Conservation (phyloP, 1,140 invertebrate genomes). For the Brachionus rubens region DNA sequence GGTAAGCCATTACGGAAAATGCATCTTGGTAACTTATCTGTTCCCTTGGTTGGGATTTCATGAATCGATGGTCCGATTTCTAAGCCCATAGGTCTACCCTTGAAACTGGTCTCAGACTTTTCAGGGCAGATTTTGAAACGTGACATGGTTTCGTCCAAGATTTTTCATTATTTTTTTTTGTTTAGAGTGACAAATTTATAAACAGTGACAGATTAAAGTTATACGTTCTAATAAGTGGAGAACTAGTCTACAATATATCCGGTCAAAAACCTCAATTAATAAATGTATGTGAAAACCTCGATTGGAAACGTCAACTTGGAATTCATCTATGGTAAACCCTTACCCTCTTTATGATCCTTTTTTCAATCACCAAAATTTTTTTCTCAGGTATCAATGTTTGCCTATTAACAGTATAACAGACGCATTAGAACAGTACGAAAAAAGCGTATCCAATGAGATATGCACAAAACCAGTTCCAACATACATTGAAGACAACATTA, state of each 20-base stretch:
- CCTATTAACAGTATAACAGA: conserved; percentile 28
- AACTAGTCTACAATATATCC: conserved; percentile 16
- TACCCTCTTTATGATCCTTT: not conserved
- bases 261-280: not conserved
- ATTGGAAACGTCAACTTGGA: conserved; percentile 42
- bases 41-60: too few species aligned
- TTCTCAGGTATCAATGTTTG: not conserved
- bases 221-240: conserved; percentile 18
- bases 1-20: too few species aligned
- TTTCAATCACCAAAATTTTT: not conserved
- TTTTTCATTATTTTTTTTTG: not conserved
- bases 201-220: conserved; percentile 10
- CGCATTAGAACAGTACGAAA: conserved; percentile 5
- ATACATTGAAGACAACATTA: conserved; percentile 24
- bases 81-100: too few species aligned
- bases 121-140: too few species aligned
- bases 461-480: conserved; percentile 5
- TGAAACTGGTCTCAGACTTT: too few species aligned
- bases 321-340: conserved; percentile 36
- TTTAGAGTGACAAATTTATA: conserved; percentile 34
- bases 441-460: not conserved
- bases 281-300: conserved; percentile 42
- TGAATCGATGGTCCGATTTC: too few species aligned
- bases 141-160: not conserved
- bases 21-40: too few species aligned